Evolutionary conservation across 2,113 vertebrate genomes (phyloP), one percentile per base, ranked within the genome.

Genomic region (Pimephales promelas): DNA sequence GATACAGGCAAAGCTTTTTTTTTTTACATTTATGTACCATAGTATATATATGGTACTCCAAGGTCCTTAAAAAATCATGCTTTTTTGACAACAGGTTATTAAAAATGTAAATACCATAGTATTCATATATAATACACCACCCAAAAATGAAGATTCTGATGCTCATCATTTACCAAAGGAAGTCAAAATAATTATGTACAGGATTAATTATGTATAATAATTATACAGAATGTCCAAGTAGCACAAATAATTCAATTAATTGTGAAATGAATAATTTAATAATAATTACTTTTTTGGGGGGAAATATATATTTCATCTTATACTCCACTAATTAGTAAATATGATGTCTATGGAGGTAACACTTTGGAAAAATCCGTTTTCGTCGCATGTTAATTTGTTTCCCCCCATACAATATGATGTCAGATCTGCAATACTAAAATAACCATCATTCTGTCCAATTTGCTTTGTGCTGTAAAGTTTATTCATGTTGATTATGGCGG

Each of bases 401-500:
- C 20, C 28, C 49, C 22, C 22, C 10, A 40, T 40, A 40, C 4
- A 57, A 70, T 43, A 70, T 20, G 36, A 31, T 77, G 79, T 28
- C 40, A 40, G 40, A 22, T 20, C 57, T 22, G 34, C 10, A 43
- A 54, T 24, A 62, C 64, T 62, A 20, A 86, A 83, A 79, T 64
- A 73, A 73, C 49, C 56, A 45, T 47, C n/a, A 49, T 45, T 57
- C 54, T 40, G 82, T 28, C 40, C n/a, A 72, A 72, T 72, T 59
- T 62, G 76, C 76, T 45, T 45, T 45, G 36, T 20, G 56, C 56
- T 28, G 56, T 61, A 62, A 82, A 71, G 82, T 87, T 87, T 72
- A 78, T 81, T 82, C 20, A 10, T 16, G 26, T 73, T 78, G 82
- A 84, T 87, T 83, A 75, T 9, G 47, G 78, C 81, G 76, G 81